Conservation (phyloP, 1,140 invertebrate genomes). For the Ceratoteleas bidentatus region DNA sequence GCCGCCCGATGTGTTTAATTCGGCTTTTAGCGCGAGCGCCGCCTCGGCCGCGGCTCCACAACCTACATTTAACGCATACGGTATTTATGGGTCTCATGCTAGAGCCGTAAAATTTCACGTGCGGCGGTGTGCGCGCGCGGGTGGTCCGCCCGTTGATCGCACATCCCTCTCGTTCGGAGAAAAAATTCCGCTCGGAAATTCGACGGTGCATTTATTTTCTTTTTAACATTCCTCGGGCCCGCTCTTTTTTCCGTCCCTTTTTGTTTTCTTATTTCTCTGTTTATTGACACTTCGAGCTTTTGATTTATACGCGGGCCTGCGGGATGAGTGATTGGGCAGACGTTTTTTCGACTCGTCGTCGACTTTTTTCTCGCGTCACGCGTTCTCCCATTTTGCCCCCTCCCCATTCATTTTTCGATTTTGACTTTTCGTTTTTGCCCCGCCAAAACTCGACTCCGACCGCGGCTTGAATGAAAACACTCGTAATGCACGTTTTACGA, state of each 20-base stretch:
- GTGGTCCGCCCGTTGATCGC: slow-evolving; percentile 60
- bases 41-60: slow-evolving; percentile 32
- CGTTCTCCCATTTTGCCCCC: no score
- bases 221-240: slow-evolving; percentile 43
- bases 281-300: no score
- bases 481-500: no score
- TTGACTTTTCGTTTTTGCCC: no score
- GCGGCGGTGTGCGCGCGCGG: slow-evolving; percentile 51
- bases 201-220: slow-evolving; percentile 55
- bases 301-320: no score
- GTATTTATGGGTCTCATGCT: slow-evolving; percentile 64
- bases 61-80: slow-evolving; percentile 62
- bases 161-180: slow-evolving; percentile 51
- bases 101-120: slow-evolving; percentile 66
- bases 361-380: no score
- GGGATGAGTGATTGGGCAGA: no score
- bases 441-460: no score
- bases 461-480: no score
- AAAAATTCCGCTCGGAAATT: slow-evolving; percentile 55
- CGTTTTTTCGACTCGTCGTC: no score
- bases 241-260: slow-evolving; percentile 18
- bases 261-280: no score
- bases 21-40: slow-evolving; percentile 43
- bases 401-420: no score
- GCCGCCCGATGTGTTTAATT: slow-evolving; percentile 54